Evolutionary conservation across 1,140 invertebrate species (phyloP).

Genomic region (Dendrolimus punctatus): DNA sequence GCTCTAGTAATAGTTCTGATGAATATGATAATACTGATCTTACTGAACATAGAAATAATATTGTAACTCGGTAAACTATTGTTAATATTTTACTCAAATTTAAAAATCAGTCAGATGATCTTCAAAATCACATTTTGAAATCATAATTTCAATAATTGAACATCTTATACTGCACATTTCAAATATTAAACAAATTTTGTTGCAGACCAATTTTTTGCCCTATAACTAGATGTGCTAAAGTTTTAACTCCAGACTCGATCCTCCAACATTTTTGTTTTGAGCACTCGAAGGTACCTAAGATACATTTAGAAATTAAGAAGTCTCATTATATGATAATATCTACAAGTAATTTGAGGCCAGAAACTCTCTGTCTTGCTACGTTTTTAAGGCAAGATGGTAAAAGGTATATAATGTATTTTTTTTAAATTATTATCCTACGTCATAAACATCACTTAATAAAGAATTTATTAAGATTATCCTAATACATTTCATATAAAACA

Average conservation of each 20-base stretch:
- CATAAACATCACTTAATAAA: too few species aligned
- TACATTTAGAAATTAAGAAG: slow-evolving; percentile 2
- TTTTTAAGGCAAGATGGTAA: not conserved
- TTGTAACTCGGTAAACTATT: not conserved
- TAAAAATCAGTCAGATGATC: too few species aligned
- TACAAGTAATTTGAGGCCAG: slow-evolving; percentile 4
- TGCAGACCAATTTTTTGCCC: slow-evolving; percentile 24
- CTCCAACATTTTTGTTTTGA: slow-evolving; percentile 22
- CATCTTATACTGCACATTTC: not conserved
- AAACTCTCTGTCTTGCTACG: slow-evolving; percentile 13
- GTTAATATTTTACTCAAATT: not conserved
- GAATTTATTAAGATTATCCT: too few species aligned
- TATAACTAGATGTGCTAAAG: slow-evolving; percentile 15
- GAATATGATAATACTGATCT: not conserved
- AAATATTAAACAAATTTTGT: not conserved
- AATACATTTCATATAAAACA: too few species aligned
- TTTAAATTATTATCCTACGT: too few species aligned
- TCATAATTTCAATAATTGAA: not conserved
- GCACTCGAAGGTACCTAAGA: slow-evolving; percentile 19
- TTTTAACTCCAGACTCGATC: slow-evolving; percentile 18
- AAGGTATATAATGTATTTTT: too few species aligned
- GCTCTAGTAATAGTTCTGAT: not conserved
- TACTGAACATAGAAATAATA: not conserved
- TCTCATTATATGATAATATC: slow-evolving; percentile 10
- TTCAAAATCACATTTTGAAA: not conserved